Evolutionary conservation across 2,113 vertebrate genomes (phyloP), one percentile per base, ranked within the genome.

Genomic region (Nothocercus nigrocapillus): DNA sequence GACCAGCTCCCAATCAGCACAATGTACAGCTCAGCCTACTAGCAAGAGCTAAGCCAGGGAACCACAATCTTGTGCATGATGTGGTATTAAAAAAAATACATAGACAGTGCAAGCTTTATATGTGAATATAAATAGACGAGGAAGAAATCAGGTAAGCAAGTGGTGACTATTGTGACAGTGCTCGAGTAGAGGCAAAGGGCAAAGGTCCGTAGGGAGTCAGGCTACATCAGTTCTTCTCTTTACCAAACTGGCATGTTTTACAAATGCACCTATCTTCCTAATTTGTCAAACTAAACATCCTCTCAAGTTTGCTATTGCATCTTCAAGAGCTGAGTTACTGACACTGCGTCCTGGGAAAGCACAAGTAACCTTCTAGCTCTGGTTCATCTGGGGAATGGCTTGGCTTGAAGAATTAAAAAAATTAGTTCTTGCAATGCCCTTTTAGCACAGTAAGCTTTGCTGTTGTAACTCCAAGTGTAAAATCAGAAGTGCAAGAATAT

Each of bases 401-500:
- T 17, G 19, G 12, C 20, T 62, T 40, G 44, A 62, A 44, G 44
- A 68, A 36, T 0, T 22, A 64, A 56, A 44, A 9, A 10, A 30
- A 47, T 8, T 14, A 18, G 70, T 47, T 59, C 49, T 44, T 54
- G 44, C 42, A 69, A 53, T 58, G 36, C 11, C 25, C 28, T 22
- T 36, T 12, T 7, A 15, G 8, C 25, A 36, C 49, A 36, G 54
- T 56, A 68, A 73, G 40, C 15, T 28, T 77, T n/a, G 28, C 74
- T 58, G 75, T 2, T 4, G 18, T 47, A 67, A n/a, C 24, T 4
- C 72, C 4, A 5, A 13, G 5, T 1, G 25, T 9, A 7, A 51
- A 82, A 44, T 14, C 20, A 24, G 17, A 3, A 2, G 17, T 2
- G 2, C 32, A 51, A 66, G 9, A 4, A 0, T 0, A 0, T 16